A percentile compares a stretch with the other conserved stretches of the same genome.
Evolutionary conservation across 2,113 vertebrate genomes (phyloP).

Genomic region (Oreotrochilus melanogaster): DNA sequence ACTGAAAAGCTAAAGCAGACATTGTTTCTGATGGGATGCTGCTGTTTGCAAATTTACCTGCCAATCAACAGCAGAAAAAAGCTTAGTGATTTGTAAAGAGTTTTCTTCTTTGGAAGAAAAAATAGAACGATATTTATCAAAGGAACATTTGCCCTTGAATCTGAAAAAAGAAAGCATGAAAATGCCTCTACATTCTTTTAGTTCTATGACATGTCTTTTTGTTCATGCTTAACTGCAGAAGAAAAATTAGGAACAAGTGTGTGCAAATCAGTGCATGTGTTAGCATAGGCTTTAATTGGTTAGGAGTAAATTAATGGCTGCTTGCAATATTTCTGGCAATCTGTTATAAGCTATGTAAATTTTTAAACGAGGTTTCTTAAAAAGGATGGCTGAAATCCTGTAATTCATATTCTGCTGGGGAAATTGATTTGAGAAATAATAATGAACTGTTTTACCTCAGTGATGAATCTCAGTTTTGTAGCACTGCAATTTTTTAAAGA

Average conservation of each 20-base stretch:
- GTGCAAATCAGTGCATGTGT: constrained; percentile 73
- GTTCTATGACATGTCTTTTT: constrained; percentile 53
- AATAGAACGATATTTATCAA: constrained; percentile 6
- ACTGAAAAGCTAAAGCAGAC: background rate
- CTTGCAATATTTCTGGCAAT: constrained; percentile 77
- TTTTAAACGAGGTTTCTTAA: constrained; percentile 79
- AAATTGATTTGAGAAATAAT: constrained; percentile 77
- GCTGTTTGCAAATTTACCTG: constrained; percentile 37
- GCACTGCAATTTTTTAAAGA: constrained; percentile 48
- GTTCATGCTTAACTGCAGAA: constrained; percentile 70
- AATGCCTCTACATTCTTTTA: constrained; percentile 46
- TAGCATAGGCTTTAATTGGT: constrained; percentile 75
- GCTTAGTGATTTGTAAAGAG: background rate
- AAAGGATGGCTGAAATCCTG: constrained; percentile 77
- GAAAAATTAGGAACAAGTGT: constrained; percentile 72
- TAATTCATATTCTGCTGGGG: constrained; percentile 74
- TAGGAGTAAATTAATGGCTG: constrained; percentile 79
- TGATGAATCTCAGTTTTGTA: constrained; percentile 70
- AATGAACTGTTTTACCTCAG: constrained; percentile 75
- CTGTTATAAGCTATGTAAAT: constrained; percentile 77
- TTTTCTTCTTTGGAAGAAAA: constrained; percentile 3
- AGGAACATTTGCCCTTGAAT: constrained; percentile 18
- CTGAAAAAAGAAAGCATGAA: constrained; percentile 17
- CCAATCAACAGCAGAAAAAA: background rate
- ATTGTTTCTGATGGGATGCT: background rate